Percentiles rank a stretch among this genome's conserved stretches.
phyloP scores from a whole-genome alignment of 2,888 invertebrate genomes.

The Volucella zonaria region DNA sequence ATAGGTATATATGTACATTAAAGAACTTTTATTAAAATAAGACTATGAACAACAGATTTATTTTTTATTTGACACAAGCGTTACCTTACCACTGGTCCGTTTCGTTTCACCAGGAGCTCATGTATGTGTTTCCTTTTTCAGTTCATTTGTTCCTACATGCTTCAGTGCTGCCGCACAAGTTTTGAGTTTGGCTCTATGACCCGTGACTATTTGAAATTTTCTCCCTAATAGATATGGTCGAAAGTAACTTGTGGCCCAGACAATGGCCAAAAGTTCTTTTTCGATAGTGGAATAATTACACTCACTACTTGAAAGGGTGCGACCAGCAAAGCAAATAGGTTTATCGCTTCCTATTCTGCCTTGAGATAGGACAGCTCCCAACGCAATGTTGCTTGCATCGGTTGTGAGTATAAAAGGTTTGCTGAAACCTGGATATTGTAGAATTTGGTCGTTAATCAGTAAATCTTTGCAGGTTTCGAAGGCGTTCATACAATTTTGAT shows the following conservation, averaged over 20 bases:
- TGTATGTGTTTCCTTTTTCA: too few species aligned
- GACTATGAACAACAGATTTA: too few species aligned
- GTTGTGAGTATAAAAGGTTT: not conserved
- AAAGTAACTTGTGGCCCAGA: slow-evolving; percentile 75
- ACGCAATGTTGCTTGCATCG: too few species aligned
- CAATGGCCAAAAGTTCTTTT: slow-evolving; percentile 76
- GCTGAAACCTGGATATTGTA: slow-evolving; percentile 11
- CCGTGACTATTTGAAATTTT: too few species aligned
- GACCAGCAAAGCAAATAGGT: slow-evolving; percentile 76
- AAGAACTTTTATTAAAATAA: too few species aligned
- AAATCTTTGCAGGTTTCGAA: slow-evolving; percentile 35
- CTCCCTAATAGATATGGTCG: slow-evolving; percentile 73
- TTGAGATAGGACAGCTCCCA: slow-evolving; percentile 75
- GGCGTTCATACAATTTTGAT: slow-evolving; percentile 14
- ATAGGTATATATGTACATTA: too few species aligned
- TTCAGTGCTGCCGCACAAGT: too few species aligned
- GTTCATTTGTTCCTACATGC: too few species aligned
- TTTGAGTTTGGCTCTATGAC: too few species aligned
- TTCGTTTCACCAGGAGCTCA: too few species aligned
- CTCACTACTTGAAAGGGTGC: slow-evolving; percentile 73
- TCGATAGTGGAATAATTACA: slow-evolving; percentile 76
- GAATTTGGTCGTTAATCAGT: slow-evolving; percentile 17
- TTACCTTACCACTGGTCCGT: too few species aligned
- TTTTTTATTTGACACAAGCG: too few species aligned
- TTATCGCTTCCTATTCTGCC: slow-evolving; percentile 66